Conservation (phyloP, 1,140 invertebrate genomes). For the Charaxes varanes region DNA sequence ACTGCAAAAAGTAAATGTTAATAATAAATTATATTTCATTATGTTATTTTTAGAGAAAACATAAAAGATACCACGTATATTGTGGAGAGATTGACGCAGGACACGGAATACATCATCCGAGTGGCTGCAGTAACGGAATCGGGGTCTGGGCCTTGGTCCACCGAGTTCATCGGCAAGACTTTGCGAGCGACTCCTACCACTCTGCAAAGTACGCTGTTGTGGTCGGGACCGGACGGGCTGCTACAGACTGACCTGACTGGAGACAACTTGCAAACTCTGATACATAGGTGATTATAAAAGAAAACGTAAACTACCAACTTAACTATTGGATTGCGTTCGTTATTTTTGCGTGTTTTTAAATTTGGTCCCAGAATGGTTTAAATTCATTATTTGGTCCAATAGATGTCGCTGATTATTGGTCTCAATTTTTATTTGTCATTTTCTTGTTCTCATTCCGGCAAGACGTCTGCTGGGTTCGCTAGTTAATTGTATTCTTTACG, state of each 20-base stretch:
- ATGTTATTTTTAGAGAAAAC: slow-evolving; percentile 50
- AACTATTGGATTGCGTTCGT: too few species aligned
- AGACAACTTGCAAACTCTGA: slow-evolving; percentile 78
- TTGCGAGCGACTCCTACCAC: slow-evolving; percentile 68
- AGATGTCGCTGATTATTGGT: too few species aligned
- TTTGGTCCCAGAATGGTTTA: too few species aligned
- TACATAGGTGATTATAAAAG: slow-evolving; percentile 65
- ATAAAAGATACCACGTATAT: slow-evolving; percentile 79
- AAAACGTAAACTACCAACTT: too few species aligned
- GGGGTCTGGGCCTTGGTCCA: slow-evolving; percentile 88
- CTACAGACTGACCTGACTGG: slow-evolving; percentile 84
- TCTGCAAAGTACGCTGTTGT: slow-evolving; percentile 77
- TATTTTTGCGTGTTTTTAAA: too few species aligned
- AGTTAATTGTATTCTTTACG: too few species aligned
- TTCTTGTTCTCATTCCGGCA: too few species aligned
- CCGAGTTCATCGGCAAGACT: slow-evolving; percentile 81
- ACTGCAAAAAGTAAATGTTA: too few species aligned
- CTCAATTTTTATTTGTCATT: too few species aligned
- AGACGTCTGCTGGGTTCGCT: too few species aligned
- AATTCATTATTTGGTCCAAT: too few species aligned
- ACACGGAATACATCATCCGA: slow-evolving; percentile 85
- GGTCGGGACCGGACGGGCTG: slow-evolving; percentile 82
- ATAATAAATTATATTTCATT: too few species aligned
- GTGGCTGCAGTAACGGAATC: slow-evolving; percentile 84
- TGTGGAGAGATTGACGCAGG: slow-evolving; percentile 80